These are phyloP conservation scores for Trissonchulus latispiculum DNA, from an alignment of 2,888 invertebrate genomes.

Conservation along the genomic window DNA sequence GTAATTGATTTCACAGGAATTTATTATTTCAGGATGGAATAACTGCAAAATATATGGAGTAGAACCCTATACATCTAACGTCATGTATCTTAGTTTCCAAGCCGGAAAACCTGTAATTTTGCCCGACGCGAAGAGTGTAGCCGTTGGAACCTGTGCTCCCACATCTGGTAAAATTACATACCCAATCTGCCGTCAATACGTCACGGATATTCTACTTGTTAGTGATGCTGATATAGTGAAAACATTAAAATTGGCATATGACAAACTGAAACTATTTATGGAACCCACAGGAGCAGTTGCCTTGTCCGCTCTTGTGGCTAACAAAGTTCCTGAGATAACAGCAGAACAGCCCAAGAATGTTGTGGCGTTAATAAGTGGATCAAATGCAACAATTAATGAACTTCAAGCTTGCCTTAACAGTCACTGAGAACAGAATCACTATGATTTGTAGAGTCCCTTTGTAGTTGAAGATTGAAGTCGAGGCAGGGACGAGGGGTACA, in stretches of 20 bases:
- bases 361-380: slow-evolving; percentile 41
- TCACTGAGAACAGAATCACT: too few relatives aligned
- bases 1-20: too few relatives aligned
- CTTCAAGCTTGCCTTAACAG: too few relatives aligned
- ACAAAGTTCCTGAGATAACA: slow-evolving; percentile 31
- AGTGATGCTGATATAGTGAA: slow-evolving; percentile 37
- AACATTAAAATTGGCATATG: neutral
- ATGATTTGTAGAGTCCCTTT: too few relatives aligned
- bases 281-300: slow-evolving; percentile 44
- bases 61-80: slow-evolving; percentile 40
- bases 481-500: too few relatives aligned
- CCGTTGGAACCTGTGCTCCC: slow-evolving; percentile 42
- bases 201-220: slow-evolving; percentile 42
- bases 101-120: slow-evolving; percentile 35
- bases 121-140: slow-evolving; percentile 36
- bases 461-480: too few relatives aligned
- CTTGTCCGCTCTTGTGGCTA: slow-evolving; percentile 37
- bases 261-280: slow-evolving; percentile 36
- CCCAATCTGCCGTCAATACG: slow-evolving; percentile 26
- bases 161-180: slow-evolving; percentile 36
- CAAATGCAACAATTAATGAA: slow-evolving; percentile 38
- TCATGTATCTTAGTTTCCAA: slow-evolving; percentile 42
- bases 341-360: slow-evolving; percentile 35
- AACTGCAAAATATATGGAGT: slow-evolving; percentile 40
- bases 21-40: neutral